Evolutionary conservation across 2,797 vertebrate genomes (phyloP).

Genomic region (Parauchenoglanis punctatus): DNA sequence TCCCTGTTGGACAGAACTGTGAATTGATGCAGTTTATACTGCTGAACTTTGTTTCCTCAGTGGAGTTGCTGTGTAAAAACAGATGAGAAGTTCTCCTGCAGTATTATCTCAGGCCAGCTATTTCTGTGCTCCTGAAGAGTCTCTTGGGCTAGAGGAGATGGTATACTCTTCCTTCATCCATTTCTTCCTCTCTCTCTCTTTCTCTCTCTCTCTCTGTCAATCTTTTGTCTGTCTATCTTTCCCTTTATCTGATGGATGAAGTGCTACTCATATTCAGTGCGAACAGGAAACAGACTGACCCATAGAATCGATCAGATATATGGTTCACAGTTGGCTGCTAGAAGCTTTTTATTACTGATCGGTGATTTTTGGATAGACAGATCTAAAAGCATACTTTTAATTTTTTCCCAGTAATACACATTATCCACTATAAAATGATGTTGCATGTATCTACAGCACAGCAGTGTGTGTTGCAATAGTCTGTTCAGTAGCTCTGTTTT

Average conservation of each 20-base stretch:
- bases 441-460: not conserved
- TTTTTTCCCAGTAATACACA: not conserved
- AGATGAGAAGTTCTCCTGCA: constrained; percentile 63
- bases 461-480: not conserved
- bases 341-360: not conserved
- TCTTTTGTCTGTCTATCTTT: not conserved
- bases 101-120: constrained; percentile 63
- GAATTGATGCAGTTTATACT: constrained; percentile 60
- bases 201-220: constrained; percentile 1
- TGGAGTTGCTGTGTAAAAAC: constrained; percentile 59
- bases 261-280: constrained; percentile 30
- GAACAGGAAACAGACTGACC: constrained; percentile 46
- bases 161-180: constrained; percentile 24
- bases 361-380: not conserved
- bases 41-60: constrained; percentile 49
- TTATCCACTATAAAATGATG: not conserved
- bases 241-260: constrained; percentile 25
- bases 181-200: constrained; percentile 8
- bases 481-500: not conserved
- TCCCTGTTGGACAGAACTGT: constrained; percentile 51
- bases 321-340: not conserved
- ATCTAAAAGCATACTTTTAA: not conserved
- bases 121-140: constrained; percentile 59
- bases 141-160: constrained; percentile 55
- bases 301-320: not conserved